A percentile compares a stretch with the other conserved stretches of the same genome.
Evolutionary conservation across 2,113 vertebrate genomes (phyloP).

Genomic region (Opisthocomus hoazin): DNA sequence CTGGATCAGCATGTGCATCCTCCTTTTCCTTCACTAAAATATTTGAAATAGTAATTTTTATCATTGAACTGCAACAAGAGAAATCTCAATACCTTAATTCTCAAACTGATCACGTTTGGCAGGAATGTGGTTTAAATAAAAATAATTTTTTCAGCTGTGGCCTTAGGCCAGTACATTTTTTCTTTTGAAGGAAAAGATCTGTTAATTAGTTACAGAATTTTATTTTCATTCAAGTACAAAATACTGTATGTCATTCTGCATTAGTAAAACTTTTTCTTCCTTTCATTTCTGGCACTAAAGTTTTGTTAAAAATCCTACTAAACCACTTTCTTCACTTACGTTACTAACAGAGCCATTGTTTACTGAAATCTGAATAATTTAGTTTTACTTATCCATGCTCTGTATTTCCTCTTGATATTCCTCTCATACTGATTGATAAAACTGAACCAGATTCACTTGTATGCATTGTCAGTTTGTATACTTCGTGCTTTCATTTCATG

Average conservation of each 20-base stretch:
- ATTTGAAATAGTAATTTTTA: constrained; percentile 25
- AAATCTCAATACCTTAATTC: not conserved
- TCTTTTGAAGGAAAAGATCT: not conserved
- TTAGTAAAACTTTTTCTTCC: not conserved
- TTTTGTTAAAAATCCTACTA: not conserved
- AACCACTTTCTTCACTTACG: not conserved
- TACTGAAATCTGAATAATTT: not conserved
- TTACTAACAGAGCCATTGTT: not conserved
- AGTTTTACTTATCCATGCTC: not conserved
- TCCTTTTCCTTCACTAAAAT: constrained; percentile 96
- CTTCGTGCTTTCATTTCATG: not conserved
- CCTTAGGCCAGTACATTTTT: not conserved
- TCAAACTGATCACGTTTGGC: not conserved
- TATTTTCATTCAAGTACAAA: not conserved
- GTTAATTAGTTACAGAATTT: not conserved
- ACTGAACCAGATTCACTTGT: not conserved
- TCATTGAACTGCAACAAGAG: not conserved
- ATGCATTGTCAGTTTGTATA: not conserved
- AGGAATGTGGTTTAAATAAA: not conserved
- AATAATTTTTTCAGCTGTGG: not conserved
- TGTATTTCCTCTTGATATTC: not conserved
- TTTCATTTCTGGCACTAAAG: not conserved
- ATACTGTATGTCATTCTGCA: not conserved
- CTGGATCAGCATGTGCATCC: constrained; percentile 95
- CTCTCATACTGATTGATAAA: not conserved